Evolutionary conservation across 2,113 vertebrate species (phyloP).

Genomic region (Rhynchomys soricoides): DNA sequence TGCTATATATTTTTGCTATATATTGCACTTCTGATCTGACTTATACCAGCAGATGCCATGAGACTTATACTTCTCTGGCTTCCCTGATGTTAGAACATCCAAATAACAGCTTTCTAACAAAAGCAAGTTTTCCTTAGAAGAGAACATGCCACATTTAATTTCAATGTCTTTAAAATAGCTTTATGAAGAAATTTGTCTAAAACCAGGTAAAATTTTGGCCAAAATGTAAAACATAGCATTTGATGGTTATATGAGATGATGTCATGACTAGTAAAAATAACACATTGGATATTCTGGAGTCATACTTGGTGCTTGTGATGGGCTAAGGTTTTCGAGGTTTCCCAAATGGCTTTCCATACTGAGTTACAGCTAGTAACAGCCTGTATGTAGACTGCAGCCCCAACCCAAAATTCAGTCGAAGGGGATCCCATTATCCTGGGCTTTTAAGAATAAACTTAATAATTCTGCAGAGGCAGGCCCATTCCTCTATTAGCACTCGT

Average conservation of each 20-base stretch:
- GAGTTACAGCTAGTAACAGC: slow-evolving; percentile 68
- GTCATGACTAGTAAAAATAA: slow-evolving; percentile 71
- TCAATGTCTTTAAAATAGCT: slow-evolving; percentile 38
- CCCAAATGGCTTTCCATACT: slow-evolving; percentile 77
- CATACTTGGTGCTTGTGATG: slow-evolving; percentile 72
- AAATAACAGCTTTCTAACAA: slow-evolving; percentile 55
- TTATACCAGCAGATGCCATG: slow-evolving; percentile 56
- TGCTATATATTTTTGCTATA: too few species aligned
- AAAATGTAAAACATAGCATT: slow-evolving; percentile 76
- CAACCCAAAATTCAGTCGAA: slow-evolving; percentile 74
- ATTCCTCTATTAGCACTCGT: slow-evolving; percentile 67
- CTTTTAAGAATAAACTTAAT: slow-evolving; percentile 28
- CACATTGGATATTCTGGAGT: slow-evolving; percentile 75
- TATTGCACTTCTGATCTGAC: slow-evolving; percentile 65
- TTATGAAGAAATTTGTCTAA: slow-evolving; percentile 18
- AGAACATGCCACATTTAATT: slow-evolving; percentile 52
- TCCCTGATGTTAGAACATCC: slow-evolving; percentile 48
- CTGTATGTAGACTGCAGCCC: slow-evolving; percentile 68
- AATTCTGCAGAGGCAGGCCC: slow-evolving; percentile 75
- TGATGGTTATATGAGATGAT: slow-evolving; percentile 75
- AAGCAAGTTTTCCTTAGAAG: slow-evolving; percentile 36
- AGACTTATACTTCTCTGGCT: slow-evolving; percentile 66
- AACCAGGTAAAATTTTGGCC: slow-evolving; percentile 65
- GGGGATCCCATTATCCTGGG: slow-evolving; percentile 63
- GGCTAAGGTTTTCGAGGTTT: slow-evolving; percentile 80